These are phyloP conservation scores for Ruditapes philippinarum DNA, from an alignment of 1,140 invertebrate species.

Conservation along the genomic window DNA sequence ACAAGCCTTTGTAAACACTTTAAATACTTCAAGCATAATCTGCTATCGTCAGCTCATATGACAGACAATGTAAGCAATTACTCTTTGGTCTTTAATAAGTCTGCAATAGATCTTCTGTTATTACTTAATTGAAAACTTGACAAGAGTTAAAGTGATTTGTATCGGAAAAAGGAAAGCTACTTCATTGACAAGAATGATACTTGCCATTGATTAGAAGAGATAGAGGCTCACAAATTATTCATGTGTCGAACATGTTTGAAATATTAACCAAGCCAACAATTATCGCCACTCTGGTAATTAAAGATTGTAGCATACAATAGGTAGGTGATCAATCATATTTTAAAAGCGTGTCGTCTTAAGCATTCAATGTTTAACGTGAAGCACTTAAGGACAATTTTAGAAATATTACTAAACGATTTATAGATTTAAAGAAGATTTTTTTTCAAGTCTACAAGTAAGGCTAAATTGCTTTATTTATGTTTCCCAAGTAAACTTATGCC, in stretches of 20 bases:
- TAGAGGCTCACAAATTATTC: slow-evolving; percentile 1
- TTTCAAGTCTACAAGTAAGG: too few relatives aligned
- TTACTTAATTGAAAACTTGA: slow-evolving; percentile 18
- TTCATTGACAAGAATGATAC: slow-evolving; percentile 9
- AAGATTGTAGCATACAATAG: not conserved
- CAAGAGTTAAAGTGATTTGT: not conserved
- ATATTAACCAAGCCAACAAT: slow-evolving; percentile 11
- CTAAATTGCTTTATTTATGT: too few relatives aligned
- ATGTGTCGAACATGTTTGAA: slow-evolving; percentile 16
- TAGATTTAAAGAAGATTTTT: too few relatives aligned
- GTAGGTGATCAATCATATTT: not conserved
- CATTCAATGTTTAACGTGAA: not conserved
- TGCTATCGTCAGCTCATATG: not conserved
- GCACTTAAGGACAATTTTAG: not conserved
- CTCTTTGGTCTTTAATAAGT: slow-evolving; percentile 4
- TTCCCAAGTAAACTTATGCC: too few relatives aligned
- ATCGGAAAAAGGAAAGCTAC: not conserved
- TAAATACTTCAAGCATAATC: too few relatives aligned
- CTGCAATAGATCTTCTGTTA: not conserved
- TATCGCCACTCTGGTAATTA: not conserved
- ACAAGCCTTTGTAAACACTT: too few relatives aligned
- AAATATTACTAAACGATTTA: too few relatives aligned
- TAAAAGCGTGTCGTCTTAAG: not conserved
- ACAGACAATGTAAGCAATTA: not conserved
- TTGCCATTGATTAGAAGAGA: slow-evolving; percentile 15